Percentiles rank a stretch among this genome's conserved stretches.
Evolutionary conservation across 2,797 vertebrate genomes (phyloP).

Genomic region (Geotrypetes seraphini): DNA sequence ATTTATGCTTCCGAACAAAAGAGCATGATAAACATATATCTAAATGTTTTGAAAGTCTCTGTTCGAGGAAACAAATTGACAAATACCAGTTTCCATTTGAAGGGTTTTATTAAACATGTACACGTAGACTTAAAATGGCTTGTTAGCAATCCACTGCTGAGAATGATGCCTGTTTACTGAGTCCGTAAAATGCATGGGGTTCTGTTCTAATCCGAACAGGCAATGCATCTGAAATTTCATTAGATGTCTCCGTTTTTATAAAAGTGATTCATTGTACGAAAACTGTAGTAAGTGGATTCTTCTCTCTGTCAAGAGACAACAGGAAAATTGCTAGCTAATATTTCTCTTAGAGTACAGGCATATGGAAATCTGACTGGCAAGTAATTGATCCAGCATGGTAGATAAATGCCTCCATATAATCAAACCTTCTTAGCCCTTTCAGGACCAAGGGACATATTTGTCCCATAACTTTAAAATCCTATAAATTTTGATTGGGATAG

Average conservation of each 20-base stretch:
- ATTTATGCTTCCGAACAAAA: slow-evolving; percentile 68
- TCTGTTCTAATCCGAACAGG: slow-evolving; percentile 29
- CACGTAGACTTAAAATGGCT: slow-evolving; percentile 29
- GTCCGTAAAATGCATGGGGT: slow-evolving; percentile 20
- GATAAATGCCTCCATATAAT: slow-evolving; percentile 40
- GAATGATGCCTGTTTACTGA: slow-evolving; percentile 34
- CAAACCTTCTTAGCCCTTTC: slow-evolving; percentile 26
- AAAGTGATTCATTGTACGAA: slow-evolving; percentile 47
- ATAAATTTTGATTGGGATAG: too few relatives aligned
- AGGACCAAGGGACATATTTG: too few relatives aligned
- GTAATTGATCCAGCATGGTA: slow-evolving; percentile 42
- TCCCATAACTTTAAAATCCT: too few relatives aligned
- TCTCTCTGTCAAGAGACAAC: slow-evolving; percentile 43
- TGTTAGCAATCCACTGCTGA: slow-evolving; percentile 27
- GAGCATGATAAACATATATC: slow-evolving; percentile 66
- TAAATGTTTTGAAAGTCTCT: slow-evolving; percentile 71
- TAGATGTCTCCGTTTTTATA: slow-evolving; percentile 37
- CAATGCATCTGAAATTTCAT: slow-evolving; percentile 47
- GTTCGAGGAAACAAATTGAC: slow-evolving; percentile 63
- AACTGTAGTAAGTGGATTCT: slow-evolving; percentile 42
- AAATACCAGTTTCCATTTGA: slow-evolving; percentile 58
- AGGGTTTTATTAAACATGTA: slow-evolving; percentile 51
- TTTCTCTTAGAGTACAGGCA: slow-evolving; percentile 38
- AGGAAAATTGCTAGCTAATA: slow-evolving; percentile 41
- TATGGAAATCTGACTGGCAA: slow-evolving; percentile 39